phyloP scores from a whole-genome alignment of 37 sponge, comb jelly and placozoan genomes.

The Spongia lamella region DNA sequence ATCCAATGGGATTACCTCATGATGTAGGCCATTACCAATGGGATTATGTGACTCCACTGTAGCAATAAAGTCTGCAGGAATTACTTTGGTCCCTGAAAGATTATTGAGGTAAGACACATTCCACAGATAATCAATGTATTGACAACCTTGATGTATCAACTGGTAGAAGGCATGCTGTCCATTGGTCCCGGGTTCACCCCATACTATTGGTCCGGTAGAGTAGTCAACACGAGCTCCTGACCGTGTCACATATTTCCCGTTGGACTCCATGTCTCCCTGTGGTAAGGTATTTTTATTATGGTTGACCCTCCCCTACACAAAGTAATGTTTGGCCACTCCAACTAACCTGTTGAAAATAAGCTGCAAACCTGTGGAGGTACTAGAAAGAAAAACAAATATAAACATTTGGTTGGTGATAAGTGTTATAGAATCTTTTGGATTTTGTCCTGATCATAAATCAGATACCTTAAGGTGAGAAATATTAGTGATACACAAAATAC shows the following conservation, averaged over 20 bases:
- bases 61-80: constrained; percentile 98
- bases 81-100: constrained; percentile 83
- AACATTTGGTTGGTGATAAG: too few relatives aligned
- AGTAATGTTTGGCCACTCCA: too few relatives aligned
- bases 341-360: constrained; percentile 96
- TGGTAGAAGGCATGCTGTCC: constrained; percentile 99
- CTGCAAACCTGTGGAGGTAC: constrained; percentile 96
- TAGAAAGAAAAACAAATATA: constrained; percentile 26
- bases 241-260: constrained; percentile 89
- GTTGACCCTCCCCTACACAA: too few relatives aligned
- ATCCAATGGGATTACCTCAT: constrained; percentile 66
- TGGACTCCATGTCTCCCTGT: constrained; percentile 98
- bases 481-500: too few relatives aligned
- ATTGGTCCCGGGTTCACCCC: constrained; percentile 99
- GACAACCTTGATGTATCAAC: constrained; percentile 94
- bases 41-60: constrained; percentile 93
- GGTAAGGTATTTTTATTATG: too few relatives aligned
- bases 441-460: too few relatives aligned
- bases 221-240: constrained; percentile 77
- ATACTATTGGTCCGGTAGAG: constrained; percentile 98
- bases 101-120: neutral
- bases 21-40: constrained; percentile 81
- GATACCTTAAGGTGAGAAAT: too few relatives aligned
- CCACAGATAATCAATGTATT: too few relatives aligned
- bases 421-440: too few relatives aligned